Evolutionary conservation across 2,888 invertebrate genomes (phyloP).

Genomic region (Frankliniella fusca): DNA sequence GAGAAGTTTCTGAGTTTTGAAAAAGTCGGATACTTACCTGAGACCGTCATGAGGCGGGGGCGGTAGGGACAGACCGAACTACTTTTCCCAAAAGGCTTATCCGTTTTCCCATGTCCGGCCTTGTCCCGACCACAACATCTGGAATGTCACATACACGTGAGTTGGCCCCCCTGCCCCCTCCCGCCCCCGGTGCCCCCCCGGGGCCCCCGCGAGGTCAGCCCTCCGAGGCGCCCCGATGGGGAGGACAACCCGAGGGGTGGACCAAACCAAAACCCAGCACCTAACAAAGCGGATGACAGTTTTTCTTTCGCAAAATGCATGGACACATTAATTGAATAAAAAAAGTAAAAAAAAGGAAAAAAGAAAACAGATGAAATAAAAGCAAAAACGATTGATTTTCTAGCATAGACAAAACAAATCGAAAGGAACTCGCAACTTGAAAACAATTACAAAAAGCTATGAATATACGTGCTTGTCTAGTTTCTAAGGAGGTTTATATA

Average conservation of each 20-base stretch:
- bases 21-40: constrained; percentile 18
- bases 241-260: background rate
- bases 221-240: background rate
- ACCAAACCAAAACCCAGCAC: background rate
- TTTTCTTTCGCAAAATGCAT: background rate
- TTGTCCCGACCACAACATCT: constrained; percentile 24
- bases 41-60: background rate
- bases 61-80: constrained; percentile 22
- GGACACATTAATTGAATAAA: too few relatives aligned
- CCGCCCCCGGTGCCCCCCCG: background rate
- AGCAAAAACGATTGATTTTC: background rate
- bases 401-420: background rate
- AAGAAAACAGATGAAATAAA: background rate
- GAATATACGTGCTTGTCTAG: background rate
- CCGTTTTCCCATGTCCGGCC: constrained; percentile 18
- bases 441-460: background rate
- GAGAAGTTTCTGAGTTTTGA: background rate
- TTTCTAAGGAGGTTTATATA: background rate
- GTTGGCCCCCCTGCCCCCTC: background rate
- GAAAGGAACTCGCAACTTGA: background rate
- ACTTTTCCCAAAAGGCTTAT: constrained; percentile 9
- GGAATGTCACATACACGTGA: constrained; percentile 11
- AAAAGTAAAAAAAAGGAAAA: background rate
- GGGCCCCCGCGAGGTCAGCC: background rate
- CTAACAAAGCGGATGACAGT: background rate